These are phyloP conservation scores for Cerastoderma edule DNA, from an alignment of 2,888 invertebrate species.

Conservation along the genomic window DNA sequence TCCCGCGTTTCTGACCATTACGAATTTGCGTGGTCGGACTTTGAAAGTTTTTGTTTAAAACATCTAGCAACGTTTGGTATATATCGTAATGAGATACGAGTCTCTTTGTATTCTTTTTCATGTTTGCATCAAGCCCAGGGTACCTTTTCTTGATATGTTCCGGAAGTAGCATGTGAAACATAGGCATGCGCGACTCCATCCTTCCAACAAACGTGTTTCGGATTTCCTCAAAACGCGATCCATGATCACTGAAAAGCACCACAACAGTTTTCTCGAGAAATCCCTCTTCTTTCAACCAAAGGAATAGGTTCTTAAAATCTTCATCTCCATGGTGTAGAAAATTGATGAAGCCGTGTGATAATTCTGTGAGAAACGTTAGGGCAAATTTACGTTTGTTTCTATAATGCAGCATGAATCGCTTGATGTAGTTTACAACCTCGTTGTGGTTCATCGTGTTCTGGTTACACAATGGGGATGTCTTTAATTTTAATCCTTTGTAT, in stretches of 20 bases:
- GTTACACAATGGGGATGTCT: constrained; percentile 13
- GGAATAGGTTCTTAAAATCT: constrained; percentile 87
- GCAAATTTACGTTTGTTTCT: constrained; percentile 89
- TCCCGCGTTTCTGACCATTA: constrained; percentile 54
- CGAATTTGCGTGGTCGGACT: constrained; percentile 25
- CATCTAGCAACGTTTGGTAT: constrained; percentile 90
- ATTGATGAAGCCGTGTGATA: constrained; percentile 93
- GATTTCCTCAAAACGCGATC: constrained; percentile 93
- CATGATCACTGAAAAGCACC: constrained; percentile 91
- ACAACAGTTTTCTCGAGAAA: constrained; percentile 72
- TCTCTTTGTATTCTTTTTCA: constrained; percentile 87
- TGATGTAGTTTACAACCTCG: constrained; percentile 87
- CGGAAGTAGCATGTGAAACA: constrained; percentile 90
- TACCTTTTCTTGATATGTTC: constrained; percentile 89
- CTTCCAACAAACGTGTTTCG: constrained; percentile 90
- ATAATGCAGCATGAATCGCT: constrained; percentile 86
- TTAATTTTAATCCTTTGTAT: not conserved
- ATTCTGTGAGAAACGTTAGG: constrained; percentile 92
- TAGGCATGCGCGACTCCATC: constrained; percentile 94
- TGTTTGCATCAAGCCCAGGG: constrained; percentile 87
- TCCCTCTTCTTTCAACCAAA: constrained; percentile 81
- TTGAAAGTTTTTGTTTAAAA: constrained; percentile 81
- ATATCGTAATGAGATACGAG: constrained; percentile 93
- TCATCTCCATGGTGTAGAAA: constrained; percentile 90
- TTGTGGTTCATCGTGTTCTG: constrained; percentile 27